Evolutionary conservation across 2,888 invertebrate genomes (phyloP), one percentile per base, ranked within the genome.

Genomic region (Micoletzkya japonica): DNA sequence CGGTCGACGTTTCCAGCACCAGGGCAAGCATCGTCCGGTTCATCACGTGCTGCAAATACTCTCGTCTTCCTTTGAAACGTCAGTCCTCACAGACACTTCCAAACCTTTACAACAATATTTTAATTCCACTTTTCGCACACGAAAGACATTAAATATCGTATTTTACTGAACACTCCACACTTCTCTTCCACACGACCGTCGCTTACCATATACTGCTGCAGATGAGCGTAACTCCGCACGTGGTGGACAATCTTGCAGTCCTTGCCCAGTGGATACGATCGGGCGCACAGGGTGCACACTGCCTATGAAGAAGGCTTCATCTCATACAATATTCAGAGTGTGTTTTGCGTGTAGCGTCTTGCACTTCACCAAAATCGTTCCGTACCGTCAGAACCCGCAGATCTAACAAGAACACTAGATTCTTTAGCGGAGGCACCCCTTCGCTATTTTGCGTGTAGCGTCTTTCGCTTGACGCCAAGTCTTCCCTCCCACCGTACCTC

Each of bases 151-250:
- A n/a, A n/a, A n/a, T n/a, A n/a, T n/a, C n/a, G n/a, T n/a, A n/a
- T n/a, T n/a, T n/a, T n/a, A n/a, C n/a, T 44, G 44, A 44, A 54
- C 54, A 24, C 54, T 54, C 17, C 54, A n/a, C 24, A 54, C 54
- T 14, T 10, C 26, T 7, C 26, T 54, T 24, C 6, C 54, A 54
- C 17, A 7, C 44, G 10, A 44, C 44, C 10, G 44, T 44, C n/a
- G 37, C 76, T 59, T 32, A 78, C 78, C 52, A 78, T 61, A 44
- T 76, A 78, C 36, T 73, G 74, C 50, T 74, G 71, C 7, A 76
- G 50, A 56, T 78, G 78, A 49, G 70, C 64, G 57, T 67, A 71
- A 14, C 74, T 73, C 1, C 76, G 67, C 36, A 76, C 72, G 58
- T 78, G 78, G 34, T 64, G 58, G 0, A n/a, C 32, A 32, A 68